These are phyloP conservation scores for Beroe ovata DNA, from an alignment of 37 sponge, comb jelly and placozoan genomes.

Conservation along the genomic window DNA sequence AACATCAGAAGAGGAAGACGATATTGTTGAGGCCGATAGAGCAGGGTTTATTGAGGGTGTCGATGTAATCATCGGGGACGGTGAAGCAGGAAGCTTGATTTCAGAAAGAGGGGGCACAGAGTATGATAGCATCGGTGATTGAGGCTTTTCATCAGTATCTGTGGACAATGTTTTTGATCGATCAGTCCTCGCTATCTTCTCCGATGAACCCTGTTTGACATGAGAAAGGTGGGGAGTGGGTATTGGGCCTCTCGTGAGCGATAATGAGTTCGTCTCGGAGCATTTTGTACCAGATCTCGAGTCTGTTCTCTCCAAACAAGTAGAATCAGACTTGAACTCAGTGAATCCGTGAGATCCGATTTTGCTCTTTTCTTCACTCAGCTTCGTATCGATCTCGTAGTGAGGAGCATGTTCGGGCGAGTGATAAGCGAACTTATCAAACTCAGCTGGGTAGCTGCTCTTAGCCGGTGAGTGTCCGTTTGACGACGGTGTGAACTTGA, in stretches of 20 bases:
- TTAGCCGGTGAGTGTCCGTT: constrained; percentile 29
- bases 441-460: not conserved
- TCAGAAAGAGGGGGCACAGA: not conserved
- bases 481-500: not conserved
- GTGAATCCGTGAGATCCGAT: not conserved
- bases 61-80: not conserved
- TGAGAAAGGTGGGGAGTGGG: not conserved
- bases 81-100: not conserved
- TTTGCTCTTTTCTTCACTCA: not conserved
- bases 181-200: not conserved
- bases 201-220: not conserved
- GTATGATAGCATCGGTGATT: not conserved
- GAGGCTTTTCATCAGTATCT: not conserved
- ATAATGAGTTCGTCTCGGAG: not conserved
- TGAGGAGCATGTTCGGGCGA: constrained; percentile 42
- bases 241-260: too few relatives aligned
- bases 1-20: too few relatives aligned
- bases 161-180: not conserved
- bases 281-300: not conserved
- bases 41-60: not conserved
- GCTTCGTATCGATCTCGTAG: not conserved
- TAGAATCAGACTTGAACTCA: not conserved
- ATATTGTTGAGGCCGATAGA: too few relatives aligned
- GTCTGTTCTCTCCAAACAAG: not conserved
- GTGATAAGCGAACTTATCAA: constrained; percentile 59